phyloP scores from a whole-genome alignment of 2,797 vertebrate species.

The Gymnothorax javanicus region DNA sequence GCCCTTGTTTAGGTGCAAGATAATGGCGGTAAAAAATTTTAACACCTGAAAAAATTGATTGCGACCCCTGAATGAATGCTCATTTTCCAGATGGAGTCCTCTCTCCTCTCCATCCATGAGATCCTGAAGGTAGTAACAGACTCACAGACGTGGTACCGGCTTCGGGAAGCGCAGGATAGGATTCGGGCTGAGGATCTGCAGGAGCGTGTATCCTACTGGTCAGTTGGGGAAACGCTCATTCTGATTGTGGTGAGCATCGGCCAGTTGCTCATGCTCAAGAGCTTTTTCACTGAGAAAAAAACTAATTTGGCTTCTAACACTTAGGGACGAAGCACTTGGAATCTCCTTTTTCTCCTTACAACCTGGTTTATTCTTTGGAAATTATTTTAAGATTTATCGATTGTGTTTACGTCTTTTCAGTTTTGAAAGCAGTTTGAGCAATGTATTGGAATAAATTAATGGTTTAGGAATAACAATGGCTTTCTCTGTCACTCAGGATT shows the following conservation, averaged over 20 bases:
- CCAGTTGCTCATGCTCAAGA: conserved; percentile 86
- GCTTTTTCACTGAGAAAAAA: conserved; percentile 85
- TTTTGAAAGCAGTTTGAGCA: not conserved
- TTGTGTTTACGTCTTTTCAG: not conserved
- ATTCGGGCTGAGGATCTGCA: conserved; percentile 79
- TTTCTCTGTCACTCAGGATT: not conserved
- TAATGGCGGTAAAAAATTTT: no score
- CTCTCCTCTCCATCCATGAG: conserved; percentile 84
- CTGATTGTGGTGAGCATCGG: conserved; percentile 83
- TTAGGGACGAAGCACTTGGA: conserved; percentile 54
- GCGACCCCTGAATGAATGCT: not conserved
- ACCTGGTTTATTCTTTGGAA: not conserved
- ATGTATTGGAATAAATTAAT: not conserved
- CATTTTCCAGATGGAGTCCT: conserved; percentile 80
- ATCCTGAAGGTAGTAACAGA: conserved; percentile 80
- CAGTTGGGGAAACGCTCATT: conserved; percentile 79
- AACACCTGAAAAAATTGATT: no score
- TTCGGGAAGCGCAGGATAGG: conserved; percentile 84
- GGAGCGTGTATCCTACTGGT: conserved; percentile 82
- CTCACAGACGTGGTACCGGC: conserved; percentile 83
- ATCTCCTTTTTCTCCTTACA: not conserved
- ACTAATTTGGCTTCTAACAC: conserved; percentile 58
- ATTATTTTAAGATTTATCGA: not conserved
- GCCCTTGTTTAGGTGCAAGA: no score
- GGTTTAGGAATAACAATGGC: not conserved